Evolutionary conservation across 1,140 invertebrate species (phyloP).

Genomic region (Conus ventricosus): DNA sequence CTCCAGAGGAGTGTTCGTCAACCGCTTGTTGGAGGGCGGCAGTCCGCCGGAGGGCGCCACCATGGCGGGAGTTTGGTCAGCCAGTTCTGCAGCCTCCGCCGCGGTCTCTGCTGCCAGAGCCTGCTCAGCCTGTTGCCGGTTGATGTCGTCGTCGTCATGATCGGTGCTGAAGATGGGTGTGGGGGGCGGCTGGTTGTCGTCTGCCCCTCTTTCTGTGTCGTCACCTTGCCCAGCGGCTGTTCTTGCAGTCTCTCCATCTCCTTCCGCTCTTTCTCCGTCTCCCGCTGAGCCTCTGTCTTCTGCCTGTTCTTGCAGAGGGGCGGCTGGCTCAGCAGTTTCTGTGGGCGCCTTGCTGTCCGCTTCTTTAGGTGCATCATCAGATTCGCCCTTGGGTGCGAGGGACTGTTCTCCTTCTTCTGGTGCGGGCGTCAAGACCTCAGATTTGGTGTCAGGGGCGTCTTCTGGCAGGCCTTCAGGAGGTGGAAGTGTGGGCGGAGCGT

Average conservation of each 20-base stretch:
- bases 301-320: not conserved
- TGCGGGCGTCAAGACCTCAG: not conserved
- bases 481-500: not conserved
- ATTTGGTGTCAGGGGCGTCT: not conserved
- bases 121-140: not conserved
- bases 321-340: not conserved
- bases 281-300: not conserved
- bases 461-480: not conserved
- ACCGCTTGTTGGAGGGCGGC: not conserved
- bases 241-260: not conserved
- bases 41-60: not conserved
- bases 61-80: not conserved
- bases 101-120: not conserved
- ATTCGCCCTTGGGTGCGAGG: not conserved
- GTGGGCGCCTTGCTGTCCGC: not conserved
- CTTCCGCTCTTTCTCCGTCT: not conserved
- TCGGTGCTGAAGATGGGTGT: not conserved
- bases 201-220: not conserved
- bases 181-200: not conserved
- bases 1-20: conserved; percentile 13
- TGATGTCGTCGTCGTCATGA: not conserved
- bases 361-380: not conserved
- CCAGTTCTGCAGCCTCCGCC: not conserved
- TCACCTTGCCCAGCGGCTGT: not conserved
- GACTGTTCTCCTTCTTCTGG: too few species aligned